A percentile compares a stretch with the other conserved stretches of the same genome.
Conservation (phyloP, 2,797 vertebrate genomes). For the Sebastes jordani region DNA sequence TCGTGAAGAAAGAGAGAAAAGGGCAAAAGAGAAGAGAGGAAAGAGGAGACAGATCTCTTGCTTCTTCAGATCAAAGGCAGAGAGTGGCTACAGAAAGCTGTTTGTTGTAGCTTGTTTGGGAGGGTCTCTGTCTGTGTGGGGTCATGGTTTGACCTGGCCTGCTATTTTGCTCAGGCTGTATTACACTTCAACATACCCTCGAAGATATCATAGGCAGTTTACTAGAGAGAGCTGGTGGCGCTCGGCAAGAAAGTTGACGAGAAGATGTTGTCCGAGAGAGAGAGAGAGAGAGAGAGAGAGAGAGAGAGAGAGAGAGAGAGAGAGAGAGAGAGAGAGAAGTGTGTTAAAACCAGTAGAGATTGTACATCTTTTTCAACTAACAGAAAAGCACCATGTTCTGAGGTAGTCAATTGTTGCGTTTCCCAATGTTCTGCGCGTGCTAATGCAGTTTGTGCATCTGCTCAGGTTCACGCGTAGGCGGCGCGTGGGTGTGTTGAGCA, state of each 20-base stretch:
- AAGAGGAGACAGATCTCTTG: slow-evolving; percentile 56
- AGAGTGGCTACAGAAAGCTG: slow-evolving; percentile 60
- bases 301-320: too few species aligned
- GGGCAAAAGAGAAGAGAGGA: slow-evolving; percentile 55
- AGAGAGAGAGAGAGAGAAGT: neutral
- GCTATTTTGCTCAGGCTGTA: slow-evolving; percentile 50
- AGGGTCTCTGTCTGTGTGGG: slow-evolving; percentile 52
- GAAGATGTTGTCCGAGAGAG: neutral
- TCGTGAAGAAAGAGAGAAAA: slow-evolving; percentile 54
- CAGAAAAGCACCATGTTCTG: neutral
- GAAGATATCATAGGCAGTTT: slow-evolving; percentile 31
- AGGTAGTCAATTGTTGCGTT: neutral
- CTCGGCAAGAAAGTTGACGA: slow-evolving; percentile 3
- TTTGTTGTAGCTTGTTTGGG: slow-evolving; percentile 74
- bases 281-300: too few species aligned
- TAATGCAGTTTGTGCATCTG: slow-evolving; percentile 53
- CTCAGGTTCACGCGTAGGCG: slow-evolving; percentile 40
- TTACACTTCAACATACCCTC: slow-evolving; percentile 30
- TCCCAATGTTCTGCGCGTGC: slow-evolving; percentile 14
- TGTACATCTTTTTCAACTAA: neutral
- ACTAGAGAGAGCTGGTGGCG: neutral
- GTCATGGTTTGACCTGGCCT: slow-evolving; percentile 50
- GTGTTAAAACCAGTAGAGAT: neutral
- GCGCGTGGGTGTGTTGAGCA: slow-evolving; percentile 57
- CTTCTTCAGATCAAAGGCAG: slow-evolving; percentile 74